Evolutionary conservation across 1,140 invertebrate species (phyloP).

Genomic region (Agrilus planipennis): DNA sequence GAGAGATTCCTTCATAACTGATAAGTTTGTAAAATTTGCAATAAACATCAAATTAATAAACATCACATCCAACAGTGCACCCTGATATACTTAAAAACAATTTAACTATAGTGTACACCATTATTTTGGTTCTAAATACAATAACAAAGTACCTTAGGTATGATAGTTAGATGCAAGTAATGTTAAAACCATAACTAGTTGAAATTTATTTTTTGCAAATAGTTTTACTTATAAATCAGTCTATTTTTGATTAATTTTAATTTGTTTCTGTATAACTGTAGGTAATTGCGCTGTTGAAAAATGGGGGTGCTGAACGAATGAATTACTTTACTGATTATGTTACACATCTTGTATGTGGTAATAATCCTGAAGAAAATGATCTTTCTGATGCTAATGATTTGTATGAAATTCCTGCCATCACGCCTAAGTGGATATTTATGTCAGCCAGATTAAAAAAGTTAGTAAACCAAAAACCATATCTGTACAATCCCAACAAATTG

Average conservation of each 20-base stretch:
- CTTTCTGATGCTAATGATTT: conserved; percentile 76
- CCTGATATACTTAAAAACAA: no score
- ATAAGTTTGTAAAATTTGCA: not conserved
- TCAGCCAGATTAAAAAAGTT: conserved; percentile 43
- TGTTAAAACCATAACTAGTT: not conserved
- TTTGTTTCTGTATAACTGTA: conserved; percentile 42
- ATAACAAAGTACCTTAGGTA: not conserved
- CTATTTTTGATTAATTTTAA: conserved; percentile 1
- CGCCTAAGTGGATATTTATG: conserved; percentile 69
- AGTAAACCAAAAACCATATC: conserved; percentile 37
- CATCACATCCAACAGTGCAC: no score
- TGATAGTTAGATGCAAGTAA: not conserved
- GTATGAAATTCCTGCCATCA: conserved; percentile 81
- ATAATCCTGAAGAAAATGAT: conserved; percentile 64
- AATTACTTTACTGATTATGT: conserved; percentile 79
- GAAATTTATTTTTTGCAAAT: conserved; percentile 3
- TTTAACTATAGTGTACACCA: no score
- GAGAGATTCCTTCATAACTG: not conserved
- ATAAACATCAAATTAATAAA: no score
- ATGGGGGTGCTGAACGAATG: conserved; percentile 70
- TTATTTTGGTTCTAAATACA: not conserved
- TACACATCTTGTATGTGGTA: conserved; percentile 77
- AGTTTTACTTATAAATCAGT: not conserved
- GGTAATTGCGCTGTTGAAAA: conserved; percentile 63
- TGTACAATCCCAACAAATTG: conserved; percentile 41